These are phyloP conservation scores for Crocidura indochinensis DNA, from an alignment of 2,797 vertebrate genomes.

Conservation along the genomic window DNA sequence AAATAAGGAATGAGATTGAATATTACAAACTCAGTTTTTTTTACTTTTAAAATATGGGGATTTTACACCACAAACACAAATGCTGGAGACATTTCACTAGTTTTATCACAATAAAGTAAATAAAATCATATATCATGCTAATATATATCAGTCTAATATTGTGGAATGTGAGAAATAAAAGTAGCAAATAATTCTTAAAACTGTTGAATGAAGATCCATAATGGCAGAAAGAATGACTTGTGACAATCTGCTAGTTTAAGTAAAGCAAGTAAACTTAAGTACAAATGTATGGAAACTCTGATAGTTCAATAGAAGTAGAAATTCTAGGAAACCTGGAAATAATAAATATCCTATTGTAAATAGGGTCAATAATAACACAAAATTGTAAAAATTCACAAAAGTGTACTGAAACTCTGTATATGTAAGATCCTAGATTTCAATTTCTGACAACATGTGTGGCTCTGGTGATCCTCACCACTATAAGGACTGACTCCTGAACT, in stretches of 20 bases:
- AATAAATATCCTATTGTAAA: not conserved
- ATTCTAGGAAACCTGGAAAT: not conserved
- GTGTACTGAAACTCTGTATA: too few relatives aligned
- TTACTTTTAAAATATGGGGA: not conserved
- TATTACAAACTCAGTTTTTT: not conserved
- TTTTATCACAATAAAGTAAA: not conserved
- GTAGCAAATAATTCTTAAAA: not conserved
- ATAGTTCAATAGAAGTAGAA: not conserved
- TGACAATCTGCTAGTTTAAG: not conserved
- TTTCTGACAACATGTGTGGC: too few relatives aligned
- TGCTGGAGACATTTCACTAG: not conserved
- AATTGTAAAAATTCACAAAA: not conserved
- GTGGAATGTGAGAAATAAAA: not conserved
- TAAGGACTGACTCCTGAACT: too few relatives aligned
- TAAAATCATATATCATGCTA: not conserved
- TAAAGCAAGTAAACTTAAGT: not conserved
- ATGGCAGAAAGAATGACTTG: not conserved
- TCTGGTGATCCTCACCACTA: too few relatives aligned
- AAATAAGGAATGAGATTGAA: not conserved
- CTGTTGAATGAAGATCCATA: not conserved
- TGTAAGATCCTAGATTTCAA: too few relatives aligned
- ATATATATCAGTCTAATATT: not conserved
- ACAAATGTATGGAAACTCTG: not conserved
- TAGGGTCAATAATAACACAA: not conserved
- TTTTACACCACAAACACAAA: not conserved